Base-by-base conservation (phyloP, 1,140 invertebrate species). In the Tetraneura akinire region DNA sequence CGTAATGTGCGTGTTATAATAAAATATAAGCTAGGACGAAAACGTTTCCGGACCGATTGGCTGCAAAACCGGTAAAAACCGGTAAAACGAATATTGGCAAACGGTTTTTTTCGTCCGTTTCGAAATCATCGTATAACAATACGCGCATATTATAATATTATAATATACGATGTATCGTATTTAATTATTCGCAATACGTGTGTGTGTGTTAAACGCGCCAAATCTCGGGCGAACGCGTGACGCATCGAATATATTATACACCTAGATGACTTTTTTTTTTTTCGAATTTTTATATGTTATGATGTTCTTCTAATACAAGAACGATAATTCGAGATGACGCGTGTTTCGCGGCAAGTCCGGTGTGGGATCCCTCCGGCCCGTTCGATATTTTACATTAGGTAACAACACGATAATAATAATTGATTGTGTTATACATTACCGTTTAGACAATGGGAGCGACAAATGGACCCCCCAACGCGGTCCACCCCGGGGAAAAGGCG, bases 51-150 rank as follows among this genome's bases (percentile, higher is more conserved):
- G 73, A 14, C 73, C 53, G 51, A 57, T 76, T 42, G 73, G 37
- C n/a, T n/a, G n/a, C 37, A 16, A 57, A 78, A 76, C 73, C 53
- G 73, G 73, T 76, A 76, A 76, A 76, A 32, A 76, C 26, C 53
- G 53, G 21, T 76, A 76, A 78, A 62, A 62, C n/a, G 32, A 76
- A 76, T 76, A 76, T 76, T 78, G 3, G 74, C 55, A 60, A 76
- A 78, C 74, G 74, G 74, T 78, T 78, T 62, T 62, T n/a, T 62
- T 62, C 10, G 2, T 42, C 18, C 64, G 32, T 66, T 45, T 45
- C n/a, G n/a, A 64, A 64, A 64, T 29, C 26, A 3, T 37, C 11
- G 8, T 66, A 32, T 13, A n/a, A n/a, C n/a, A n/a, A n/a, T n/a
- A n/a, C n/a, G n/a, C n/a, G 18, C 11, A 5, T n/a, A 14, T n/a